Percentiles rank a stretch among this genome's conserved stretches.
phyloP scores from a whole-genome alignment of 2,888 invertebrate genomes.

The Thumatha senex region DNA sequence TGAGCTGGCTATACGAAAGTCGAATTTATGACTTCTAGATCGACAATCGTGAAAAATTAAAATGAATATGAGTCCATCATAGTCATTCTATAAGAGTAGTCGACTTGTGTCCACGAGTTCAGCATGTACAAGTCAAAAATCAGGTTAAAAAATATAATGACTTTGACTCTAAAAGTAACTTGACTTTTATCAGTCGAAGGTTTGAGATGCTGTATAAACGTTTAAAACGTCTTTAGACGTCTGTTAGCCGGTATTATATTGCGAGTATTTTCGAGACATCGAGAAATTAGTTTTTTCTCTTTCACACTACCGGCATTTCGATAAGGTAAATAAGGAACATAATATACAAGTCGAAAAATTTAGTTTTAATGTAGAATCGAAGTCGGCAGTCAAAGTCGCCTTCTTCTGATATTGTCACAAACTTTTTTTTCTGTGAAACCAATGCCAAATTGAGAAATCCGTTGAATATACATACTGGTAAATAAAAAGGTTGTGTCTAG shows the following conservation, averaged over 20 bases:
- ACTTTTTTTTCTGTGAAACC: constrained; percentile 48
- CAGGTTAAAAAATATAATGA: constrained; percentile 6
- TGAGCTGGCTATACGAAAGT: constrained; percentile 29
- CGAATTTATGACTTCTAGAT: constrained; percentile 27
- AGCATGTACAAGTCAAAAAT: constrained; percentile 24
- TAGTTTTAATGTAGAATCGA: constrained; percentile 26
- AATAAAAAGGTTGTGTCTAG: constrained; percentile 79
- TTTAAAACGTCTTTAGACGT: constrained; percentile 41
- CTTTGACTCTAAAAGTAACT: constrained; percentile 13
- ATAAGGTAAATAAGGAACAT: constrained; percentile 18
- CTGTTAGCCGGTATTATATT: constrained; percentile 23
- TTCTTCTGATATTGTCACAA: constrained; percentile 47
- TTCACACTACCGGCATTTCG: constrained; percentile 35
- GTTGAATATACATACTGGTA: constrained; percentile 68
- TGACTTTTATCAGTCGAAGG: constrained; percentile 17
- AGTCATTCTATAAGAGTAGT: constrained; percentile 16
- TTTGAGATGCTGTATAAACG: constrained; percentile 17
- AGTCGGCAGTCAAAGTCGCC: constrained; percentile 45
- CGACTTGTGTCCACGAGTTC: constrained; percentile 21
- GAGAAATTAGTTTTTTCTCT: constrained; percentile 34
- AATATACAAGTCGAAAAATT: constrained; percentile 33
- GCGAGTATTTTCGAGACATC: constrained; percentile 27
- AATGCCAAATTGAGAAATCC: constrained; percentile 73
- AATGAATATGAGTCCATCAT: constrained; percentile 13
- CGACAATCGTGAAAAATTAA: constrained; percentile 29